A percentile compares a stretch with the other conserved stretches of the same genome.
Evolutionary conservation across 2,888 invertebrate species (phyloP).

Genomic region (Lithophane leautieri): DNA sequence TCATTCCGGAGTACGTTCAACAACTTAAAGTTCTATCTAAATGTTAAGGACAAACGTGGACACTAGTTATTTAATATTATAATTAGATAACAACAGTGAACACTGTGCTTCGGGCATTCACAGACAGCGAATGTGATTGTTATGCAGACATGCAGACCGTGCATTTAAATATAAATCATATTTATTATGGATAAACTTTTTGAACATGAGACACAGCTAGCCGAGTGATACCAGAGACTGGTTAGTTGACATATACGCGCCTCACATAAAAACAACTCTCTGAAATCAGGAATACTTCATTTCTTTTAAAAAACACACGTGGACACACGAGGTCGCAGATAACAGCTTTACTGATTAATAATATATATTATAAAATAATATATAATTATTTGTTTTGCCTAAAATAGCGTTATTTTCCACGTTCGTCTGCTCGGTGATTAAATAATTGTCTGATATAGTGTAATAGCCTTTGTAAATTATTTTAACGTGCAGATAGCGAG

Average conservation of each 20-base stretch:
- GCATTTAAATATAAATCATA: background rate
- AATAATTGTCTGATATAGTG: constrained; percentile 39
- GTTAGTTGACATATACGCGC: background rate
- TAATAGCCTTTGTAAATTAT: constrained; percentile 37
- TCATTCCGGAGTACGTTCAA: constrained; percentile 23
- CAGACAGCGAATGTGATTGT: constrained; percentile 25
- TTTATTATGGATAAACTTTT: background rate
- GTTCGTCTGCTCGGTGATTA: constrained; percentile 31
- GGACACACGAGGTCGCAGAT: constrained; percentile 52
- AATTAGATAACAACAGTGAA: constrained; percentile 40
- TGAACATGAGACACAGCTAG: background rate
- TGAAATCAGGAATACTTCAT: too few relatives aligned
- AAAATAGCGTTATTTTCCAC: constrained; percentile 48
- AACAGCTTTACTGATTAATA: constrained; percentile 21
- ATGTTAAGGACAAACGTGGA: constrained; percentile 50
- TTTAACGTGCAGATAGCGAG: constrained; percentile 44
- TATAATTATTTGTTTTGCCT: constrained; percentile 29
- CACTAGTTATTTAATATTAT: constrained; percentile 30
- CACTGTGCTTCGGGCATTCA: constrained; percentile 24
- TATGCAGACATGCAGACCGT: constrained; percentile 5
- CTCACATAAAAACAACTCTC: background rate
- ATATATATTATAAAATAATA: too few relatives aligned
- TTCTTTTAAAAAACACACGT: too few relatives aligned
- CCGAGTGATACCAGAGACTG: background rate
- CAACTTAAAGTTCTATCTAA: constrained; percentile 11